Evolutionary conservation across 2,113 vertebrate species (phyloP), one percentile per base, ranked within the genome.

Genomic region (Podarcis cretensis): DNA sequence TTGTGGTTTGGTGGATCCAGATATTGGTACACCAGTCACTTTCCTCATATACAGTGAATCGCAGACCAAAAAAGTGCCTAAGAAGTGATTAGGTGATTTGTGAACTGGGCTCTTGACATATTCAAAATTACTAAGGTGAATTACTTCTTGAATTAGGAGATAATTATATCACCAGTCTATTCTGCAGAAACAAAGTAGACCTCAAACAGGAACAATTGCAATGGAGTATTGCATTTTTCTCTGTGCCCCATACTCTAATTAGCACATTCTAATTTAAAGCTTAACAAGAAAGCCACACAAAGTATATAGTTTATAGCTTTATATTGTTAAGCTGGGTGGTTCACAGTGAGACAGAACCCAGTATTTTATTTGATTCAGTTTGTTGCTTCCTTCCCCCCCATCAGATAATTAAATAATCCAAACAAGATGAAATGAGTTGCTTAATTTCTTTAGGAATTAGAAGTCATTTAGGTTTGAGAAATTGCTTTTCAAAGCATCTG

Each of bases 321-420:
- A 94, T 93, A 95, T 95, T 95, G 92, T 95, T 96, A 93, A 94
- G 57, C 75, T 92, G 35, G 90, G 68, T 93, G 59, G 65, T 83
- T 95, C 82, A 93, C 89, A 92, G 25, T 92, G 94, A 95, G 88
- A 94, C 48, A 95, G 95, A 96, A 91, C 95, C 73, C 89, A 91
- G 90, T 94, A 87, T 94, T 94, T 95, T 59, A 90, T 95, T 95
- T 96, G 81, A 93, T 94, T 95, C 77, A 94, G 87, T 1, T 85
- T 90, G 9, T 65, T 95, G 81, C 81, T 75, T 93, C 91, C 88
- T 65, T 91, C 94, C 93, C 93, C 96, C 93, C 89, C 93, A 94
- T 94, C 43, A 35, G 83, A 94, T 93, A 94, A 95, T 96, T 96
- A 95, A 96, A 96, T 96, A 97, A 95, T 91, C 86, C 89, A 94